Percentiles rank a stretch among this genome's conserved stretches.
Evolutionary conservation across 2,888 invertebrate genomes (phyloP).

Genomic region (Rhabditophanes sp.): DNA sequence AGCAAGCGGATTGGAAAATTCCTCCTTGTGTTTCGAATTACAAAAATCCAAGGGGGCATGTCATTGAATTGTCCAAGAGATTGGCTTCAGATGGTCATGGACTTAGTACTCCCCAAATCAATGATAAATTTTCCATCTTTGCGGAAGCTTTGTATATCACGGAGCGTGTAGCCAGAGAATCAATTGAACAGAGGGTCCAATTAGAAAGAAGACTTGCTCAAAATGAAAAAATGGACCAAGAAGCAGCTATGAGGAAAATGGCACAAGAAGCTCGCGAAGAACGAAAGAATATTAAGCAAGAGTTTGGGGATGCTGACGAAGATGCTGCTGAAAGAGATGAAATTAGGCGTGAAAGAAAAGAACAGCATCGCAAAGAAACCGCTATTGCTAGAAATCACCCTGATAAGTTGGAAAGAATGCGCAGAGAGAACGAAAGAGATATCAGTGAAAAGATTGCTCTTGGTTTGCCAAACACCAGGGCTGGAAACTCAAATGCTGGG

Average conservation of each 20-base stretch:
- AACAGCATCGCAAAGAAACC: constrained; percentile 55
- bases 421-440: constrained; percentile 78
- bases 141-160: constrained; percentile 95
- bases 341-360: constrained; percentile 48
- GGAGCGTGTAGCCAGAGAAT: constrained; percentile 86
- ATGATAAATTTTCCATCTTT: constrained; percentile 95
- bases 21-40: constrained; percentile 98
- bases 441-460: constrained; percentile 95
- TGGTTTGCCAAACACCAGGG: constrained; percentile 67
- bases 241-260: constrained; percentile 74
- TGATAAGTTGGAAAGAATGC: constrained; percentile 69
- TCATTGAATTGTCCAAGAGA: constrained; percentile 89
- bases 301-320: constrained; percentile 11
- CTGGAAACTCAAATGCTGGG: constrained; percentile 23
- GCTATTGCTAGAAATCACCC: constrained; percentile 83
- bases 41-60: constrained; percentile 74
- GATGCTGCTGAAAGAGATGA: constrained; percentile 58
- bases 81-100: constrained; percentile 94
- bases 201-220: constrained; percentile 87
- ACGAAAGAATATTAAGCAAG: constrained; percentile 6
- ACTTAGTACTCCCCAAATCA: constrained; percentile 71
- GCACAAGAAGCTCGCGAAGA: constrained; percentile 54
- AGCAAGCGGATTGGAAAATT: constrained; percentile 97
- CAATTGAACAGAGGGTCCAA: constrained; percentile 86
- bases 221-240: constrained; percentile 61